A percentile compares a stretch with the other conserved stretches of the same genome.
These are phyloP conservation scores for Meloidogyne hapla DNA, from an alignment of 1,140 invertebrate genomes.

Conservation along the genomic window DNA sequence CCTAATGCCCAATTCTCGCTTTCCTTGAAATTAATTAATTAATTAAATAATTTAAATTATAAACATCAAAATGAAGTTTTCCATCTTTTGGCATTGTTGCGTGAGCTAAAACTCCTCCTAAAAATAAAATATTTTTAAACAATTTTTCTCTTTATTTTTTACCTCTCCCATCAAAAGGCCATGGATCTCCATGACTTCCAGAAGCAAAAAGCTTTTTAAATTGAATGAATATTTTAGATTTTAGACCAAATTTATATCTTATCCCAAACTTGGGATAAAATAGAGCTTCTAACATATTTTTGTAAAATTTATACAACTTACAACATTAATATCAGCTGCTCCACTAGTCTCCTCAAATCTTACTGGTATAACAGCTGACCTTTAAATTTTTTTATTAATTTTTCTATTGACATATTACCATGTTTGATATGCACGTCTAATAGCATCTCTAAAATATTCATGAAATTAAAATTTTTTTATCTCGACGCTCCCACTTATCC, in stretches of 20 bases:
- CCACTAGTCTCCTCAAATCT: slow-evolving; percentile 39
- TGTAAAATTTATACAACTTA: too few species aligned
- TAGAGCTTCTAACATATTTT: too few species aligned
- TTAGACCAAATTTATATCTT: too few species aligned
- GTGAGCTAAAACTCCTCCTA: slow-evolving; percentile 60
- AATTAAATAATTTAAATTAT: too few species aligned
- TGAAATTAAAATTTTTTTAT: too few species aligned
- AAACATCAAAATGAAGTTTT: slow-evolving; percentile 54
- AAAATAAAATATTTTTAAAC: not conserved
- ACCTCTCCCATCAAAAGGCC: slow-evolving; percentile 63
- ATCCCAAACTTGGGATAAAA: too few species aligned
- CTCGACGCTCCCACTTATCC: too few species aligned
- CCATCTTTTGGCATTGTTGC: slow-evolving; percentile 61
- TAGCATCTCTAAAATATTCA: slow-evolving; percentile 48
- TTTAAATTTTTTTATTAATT: not conserved
- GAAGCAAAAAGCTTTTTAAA: slow-evolving; percentile 45
- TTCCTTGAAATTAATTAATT: slow-evolving; percentile 24
- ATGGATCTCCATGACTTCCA: slow-evolving; percentile 53
- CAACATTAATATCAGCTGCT: slow-evolving; percentile 57
- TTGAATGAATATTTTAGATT: too few species aligned
- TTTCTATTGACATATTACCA: slow-evolving; percentile 43
- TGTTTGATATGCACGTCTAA: slow-evolving; percentile 54
- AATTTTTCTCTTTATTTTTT: not conserved
- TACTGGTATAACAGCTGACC: slow-evolving; percentile 32
- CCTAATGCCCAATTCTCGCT: slow-evolving; percentile 60